These are phyloP conservation scores for Idaea aversata DNA, from an alignment of 2,888 invertebrate species.

Conservation along the genomic window DNA sequence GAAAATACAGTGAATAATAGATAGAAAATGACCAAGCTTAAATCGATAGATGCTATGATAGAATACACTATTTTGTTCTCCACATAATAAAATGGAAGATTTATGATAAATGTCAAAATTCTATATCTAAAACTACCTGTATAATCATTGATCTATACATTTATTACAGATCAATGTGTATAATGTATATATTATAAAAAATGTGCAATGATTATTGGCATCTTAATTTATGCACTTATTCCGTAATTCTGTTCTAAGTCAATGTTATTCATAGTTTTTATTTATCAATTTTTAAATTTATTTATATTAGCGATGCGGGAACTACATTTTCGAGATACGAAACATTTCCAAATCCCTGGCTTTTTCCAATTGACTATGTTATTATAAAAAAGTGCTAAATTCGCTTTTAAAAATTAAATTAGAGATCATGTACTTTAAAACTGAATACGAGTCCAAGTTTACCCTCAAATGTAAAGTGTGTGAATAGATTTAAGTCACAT, in stretches of 20 bases:
- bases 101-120: constrained; percentile 20
- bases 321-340: constrained; percentile 13
- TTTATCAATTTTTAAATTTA: neutral
- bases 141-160: constrained; percentile 7
- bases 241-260: constrained; percentile 5
- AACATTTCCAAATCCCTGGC: constrained; percentile 20
- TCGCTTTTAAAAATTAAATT: constrained; percentile 1
- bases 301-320: too few relatives aligned
- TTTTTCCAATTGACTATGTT: constrained; percentile 18
- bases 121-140: constrained; percentile 44
- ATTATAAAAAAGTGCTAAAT: constrained; percentile 9
- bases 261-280: neutral
- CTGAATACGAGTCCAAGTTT: neutral
- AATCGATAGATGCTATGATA: neutral
- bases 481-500: neutral
- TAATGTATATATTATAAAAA: constrained; percentile 42
- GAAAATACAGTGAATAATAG: neutral
- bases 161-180: too few relatives aligned
- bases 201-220: constrained; percentile 52
- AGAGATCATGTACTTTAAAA: neutral
- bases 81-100: constrained; percentile 12
- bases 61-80: neutral
- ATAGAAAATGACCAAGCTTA: neutral
- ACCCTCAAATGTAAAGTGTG: neutral
- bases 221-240: constrained; percentile 37